Evolutionary conservation across 2,888 invertebrate genomes (phyloP), one percentile per base, ranked within the genome.

Genomic region (Sceliomorpha sp.): DNA sequence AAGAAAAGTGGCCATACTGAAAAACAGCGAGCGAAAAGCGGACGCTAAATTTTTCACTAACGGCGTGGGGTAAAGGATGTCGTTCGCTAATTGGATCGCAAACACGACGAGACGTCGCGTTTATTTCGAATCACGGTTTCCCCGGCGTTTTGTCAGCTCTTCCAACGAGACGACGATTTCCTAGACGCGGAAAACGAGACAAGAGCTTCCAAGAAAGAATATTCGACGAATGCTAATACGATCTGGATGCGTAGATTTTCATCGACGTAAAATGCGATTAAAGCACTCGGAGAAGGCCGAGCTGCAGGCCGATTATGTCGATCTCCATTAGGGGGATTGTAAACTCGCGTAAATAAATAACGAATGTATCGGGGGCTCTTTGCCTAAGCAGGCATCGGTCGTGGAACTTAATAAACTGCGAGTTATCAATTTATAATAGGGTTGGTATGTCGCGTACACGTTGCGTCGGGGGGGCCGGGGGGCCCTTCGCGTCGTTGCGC

Each of bases 291-390:
- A 62, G 44, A 47, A 60, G 64, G 56, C n/a, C 70, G 73, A 68
- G 62, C 62, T 44, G 68, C 55, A 59, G 78, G 75, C 79, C 83
- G 83, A 84, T 85, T 83, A 81, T 79, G 81, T 78, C 79, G 82
- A 85, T 84, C 81, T 80, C 84, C 80, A 81, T 84, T 84, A 84
- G 81, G 82, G 82, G 86, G 84, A 87, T 87, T 87, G 84, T 87
- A 87, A 88, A 87, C 83, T 86, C 85, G 72, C 76, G 80, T 87
- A 84, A 87, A 88, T 87, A 87, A 88, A 83, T 87, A 86, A 87
- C 81, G 85, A 79, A 82, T 81, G 77, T 84, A 85, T 86, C 79
- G 84, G 77, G n/a, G 79, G 84, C 84, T 85, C 83, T 83, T 83
- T 83, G 83, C 80, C 80, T 84, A 85, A 83, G 83, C 83, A 82